These are phyloP conservation scores for Microctonus hyperodae DNA, from an alignment of 2,888 invertebrate species.

Conservation along the genomic window DNA sequence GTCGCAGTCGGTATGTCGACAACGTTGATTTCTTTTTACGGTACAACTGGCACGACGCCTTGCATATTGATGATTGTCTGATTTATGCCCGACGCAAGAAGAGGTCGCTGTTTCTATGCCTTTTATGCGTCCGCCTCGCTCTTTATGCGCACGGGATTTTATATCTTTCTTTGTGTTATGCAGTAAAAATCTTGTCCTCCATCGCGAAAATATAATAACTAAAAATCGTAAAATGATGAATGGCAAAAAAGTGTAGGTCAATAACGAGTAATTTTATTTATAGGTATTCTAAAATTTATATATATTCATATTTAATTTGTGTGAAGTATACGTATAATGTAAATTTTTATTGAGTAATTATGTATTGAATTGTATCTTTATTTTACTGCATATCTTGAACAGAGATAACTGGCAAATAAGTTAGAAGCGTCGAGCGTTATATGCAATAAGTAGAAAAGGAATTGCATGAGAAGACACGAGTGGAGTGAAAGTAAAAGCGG, in stretches of 20 bases:
- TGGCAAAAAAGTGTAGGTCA: conserved; percentile 27
- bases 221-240: conserved; percentile 21
- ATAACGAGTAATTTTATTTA: conserved; percentile 27
- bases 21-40: conserved; percentile 43
- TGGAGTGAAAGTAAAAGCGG: too few relatives aligned
- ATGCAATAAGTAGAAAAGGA: too few relatives aligned
- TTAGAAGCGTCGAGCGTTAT: too few relatives aligned
- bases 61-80: conserved; percentile 44
- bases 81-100: conserved; percentile 42
- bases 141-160: neutral
- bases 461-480: too few relatives aligned
- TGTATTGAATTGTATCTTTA: too few relatives aligned
- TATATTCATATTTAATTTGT: neutral
- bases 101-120: conserved; percentile 33
- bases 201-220: neutral
- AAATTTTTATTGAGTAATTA: neutral
- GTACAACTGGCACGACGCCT: conserved; percentile 42
- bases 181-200: neutral
- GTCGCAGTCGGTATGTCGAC: conserved; percentile 44
- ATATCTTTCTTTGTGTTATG: too few relatives aligned
- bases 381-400: too few relatives aligned
- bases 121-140: conserved; percentile 23
- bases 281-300: conserved; percentile 21
- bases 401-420: too few relatives aligned
- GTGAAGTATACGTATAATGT: neutral